Base-by-base conservation (phyloP, 1,140 invertebrate species). In the Leptinotarsa defecta region DNA sequence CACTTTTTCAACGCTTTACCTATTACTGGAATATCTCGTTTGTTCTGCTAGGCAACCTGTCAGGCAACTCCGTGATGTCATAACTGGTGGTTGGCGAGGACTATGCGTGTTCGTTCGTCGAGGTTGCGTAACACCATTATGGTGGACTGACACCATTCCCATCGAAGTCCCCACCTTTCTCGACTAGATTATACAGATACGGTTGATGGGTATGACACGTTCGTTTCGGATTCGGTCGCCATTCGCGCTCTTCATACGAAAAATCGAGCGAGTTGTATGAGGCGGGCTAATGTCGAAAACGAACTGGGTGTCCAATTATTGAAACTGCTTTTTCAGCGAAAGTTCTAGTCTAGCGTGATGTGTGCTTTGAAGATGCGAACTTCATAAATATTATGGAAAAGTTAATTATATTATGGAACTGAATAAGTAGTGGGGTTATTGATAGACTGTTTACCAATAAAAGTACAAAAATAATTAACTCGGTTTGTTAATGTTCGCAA, bases 121-220 rank as follows among this genome's bases (percentile, higher is more conserved):
- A 19, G 15, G 52, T 67, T 67, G 65, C 65, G 65, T 67, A 67
- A 67, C 34, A 24, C 22, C 34, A 27, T 43, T 67, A 67, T 43
- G 65, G 65, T 43, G 65, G 65, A 24, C 65, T 67, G 65, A 67
- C 65, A 67, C 65, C 65, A 67, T 67, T 67, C 65, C 65, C 65
- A 67, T 24, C 65, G 65, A 20, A 15, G 17, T 17, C 65, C 65
- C 65, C 65, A 24, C 34, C 65, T 19, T 6, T 17, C 65, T 17
- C 20, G 22, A 20, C 52, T 57, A 57, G 52, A 57, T 57, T 57
- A 57, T 19, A 19, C 52, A 15, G 52, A 19, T 19, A 57, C 17
- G 17, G 15, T 57, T 57, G 15, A 19, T 57, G 52, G 52, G 52
- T 19, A 57, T 57, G 52, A 15, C 13, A 57, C 4, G 52, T 57